These are phyloP conservation scores for Passer domesticus DNA, from an alignment of 2,113 vertebrate genomes.

Conservation along the genomic window DNA sequence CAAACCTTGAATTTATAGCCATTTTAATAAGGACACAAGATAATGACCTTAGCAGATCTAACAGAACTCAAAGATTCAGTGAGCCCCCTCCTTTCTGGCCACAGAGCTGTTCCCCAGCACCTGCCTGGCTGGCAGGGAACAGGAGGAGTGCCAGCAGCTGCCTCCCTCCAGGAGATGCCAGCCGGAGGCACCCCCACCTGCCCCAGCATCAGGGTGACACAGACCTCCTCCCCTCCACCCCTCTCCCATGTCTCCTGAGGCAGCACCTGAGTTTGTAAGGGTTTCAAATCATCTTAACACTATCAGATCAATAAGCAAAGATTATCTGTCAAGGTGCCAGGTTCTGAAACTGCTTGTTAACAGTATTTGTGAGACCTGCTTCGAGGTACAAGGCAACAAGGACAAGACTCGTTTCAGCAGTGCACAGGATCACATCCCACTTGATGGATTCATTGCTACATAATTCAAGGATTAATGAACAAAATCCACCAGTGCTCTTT, in stretches of 20 bases:
- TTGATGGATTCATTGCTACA: neutral
- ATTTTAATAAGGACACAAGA: neutral
- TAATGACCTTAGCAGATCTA: neutral
- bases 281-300: neutral
- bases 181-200: neutral
- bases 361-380: neutral
- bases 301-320: neutral
- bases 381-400: neutral
- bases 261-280: neutral
- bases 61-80: neutral
- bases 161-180: neutral
- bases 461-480: neutral
- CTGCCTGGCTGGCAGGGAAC: neutral
- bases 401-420: neutral
- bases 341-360: neutral
- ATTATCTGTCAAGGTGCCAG: neutral
- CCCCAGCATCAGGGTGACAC: fast-evolving
- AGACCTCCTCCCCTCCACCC: neutral
- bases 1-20: neutral
- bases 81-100: neutral
- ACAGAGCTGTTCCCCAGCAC: neutral
- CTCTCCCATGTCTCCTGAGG: fast-evolving
- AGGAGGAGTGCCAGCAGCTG: neutral
- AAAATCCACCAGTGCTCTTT: neutral
- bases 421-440: neutral